Percentiles rank a stretch among this genome's conserved stretches.
phyloP scores from a whole-genome alignment of 2,797 vertebrate genomes.

The Pipistrellus pygmaeus region DNA sequence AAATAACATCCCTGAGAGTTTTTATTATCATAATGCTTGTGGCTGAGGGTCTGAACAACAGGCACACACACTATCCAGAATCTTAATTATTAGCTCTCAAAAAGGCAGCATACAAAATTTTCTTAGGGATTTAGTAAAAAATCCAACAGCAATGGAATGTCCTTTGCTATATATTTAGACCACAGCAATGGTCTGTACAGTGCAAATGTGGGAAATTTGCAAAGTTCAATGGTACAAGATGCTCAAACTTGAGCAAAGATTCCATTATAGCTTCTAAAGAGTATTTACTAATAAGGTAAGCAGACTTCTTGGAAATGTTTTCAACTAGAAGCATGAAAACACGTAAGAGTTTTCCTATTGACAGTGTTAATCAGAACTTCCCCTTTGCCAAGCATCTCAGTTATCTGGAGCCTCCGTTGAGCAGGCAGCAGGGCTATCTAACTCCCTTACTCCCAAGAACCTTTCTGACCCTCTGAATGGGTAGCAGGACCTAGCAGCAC shows the following conservation, averaged over 20 bases:
- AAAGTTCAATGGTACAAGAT: not conserved
- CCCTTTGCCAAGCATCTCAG: not conserved
- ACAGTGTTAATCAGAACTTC: not conserved
- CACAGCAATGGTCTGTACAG: not conserved
- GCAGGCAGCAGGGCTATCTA: not conserved
- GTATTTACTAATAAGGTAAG: not conserved
- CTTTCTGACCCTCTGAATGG: not conserved
- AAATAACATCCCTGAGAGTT: not conserved
- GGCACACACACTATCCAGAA: not conserved
- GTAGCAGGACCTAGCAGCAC: not conserved
- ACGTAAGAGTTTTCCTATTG: conserved; percentile 19
- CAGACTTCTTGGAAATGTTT: conserved; percentile 30
- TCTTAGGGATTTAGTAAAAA: not conserved
- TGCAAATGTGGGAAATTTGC: not conserved
- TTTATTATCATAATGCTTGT: not conserved
- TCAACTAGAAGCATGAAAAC: not conserved
- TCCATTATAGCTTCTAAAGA: not conserved
- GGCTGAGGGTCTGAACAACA: not conserved
- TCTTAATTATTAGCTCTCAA: not conserved
- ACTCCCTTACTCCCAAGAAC: not conserved
- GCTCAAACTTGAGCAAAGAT: not conserved
- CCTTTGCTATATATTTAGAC: not conserved
- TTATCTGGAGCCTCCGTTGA: not conserved
- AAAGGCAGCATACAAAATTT: not conserved
- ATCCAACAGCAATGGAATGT: not conserved